These are phyloP conservation scores for Amblyopsis hoosieri DNA, from an alignment of 2,797 vertebrate genomes.

Conservation along the genomic window DNA sequence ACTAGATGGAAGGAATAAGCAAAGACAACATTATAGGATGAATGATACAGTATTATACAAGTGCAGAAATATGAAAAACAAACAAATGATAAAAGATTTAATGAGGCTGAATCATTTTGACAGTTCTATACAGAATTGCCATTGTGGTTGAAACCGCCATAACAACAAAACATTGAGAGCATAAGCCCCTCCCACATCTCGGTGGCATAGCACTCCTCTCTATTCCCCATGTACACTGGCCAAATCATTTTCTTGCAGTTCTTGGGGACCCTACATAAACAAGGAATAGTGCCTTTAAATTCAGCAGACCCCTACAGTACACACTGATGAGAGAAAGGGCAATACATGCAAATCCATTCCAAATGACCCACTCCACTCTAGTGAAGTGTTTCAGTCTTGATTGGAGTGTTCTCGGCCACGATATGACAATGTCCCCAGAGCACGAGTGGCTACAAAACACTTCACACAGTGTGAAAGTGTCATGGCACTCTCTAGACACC, in stretches of 20 bases:
- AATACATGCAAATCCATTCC: conserved; percentile 50
- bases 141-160: too few relatives aligned
- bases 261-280: too few relatives aligned
- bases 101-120: not conserved
- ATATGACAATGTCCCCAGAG: conserved; percentile 10
- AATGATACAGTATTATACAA: not conserved
- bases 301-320: not conserved
- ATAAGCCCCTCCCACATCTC: too few relatives aligned
- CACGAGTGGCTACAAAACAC: conserved; percentile 25
- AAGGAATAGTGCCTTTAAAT: too few relatives aligned
- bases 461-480: conserved; percentile 29
- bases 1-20: conserved; percentile 69
- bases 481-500: conserved; percentile 3
- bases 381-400: conserved; percentile 47
- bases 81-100: not conserved
- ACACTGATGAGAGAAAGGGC: conserved; percentile 27
- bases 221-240: not conserved
- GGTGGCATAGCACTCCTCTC: not conserved
- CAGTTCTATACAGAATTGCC: not conserved
- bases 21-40: not conserved
- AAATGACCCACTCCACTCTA: conserved; percentile 29
- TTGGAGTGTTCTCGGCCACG: conserved; percentile 53
- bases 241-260: too few relatives aligned
- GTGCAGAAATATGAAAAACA: not conserved
- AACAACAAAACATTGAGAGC: too few relatives aligned